A percentile compares a stretch with the other conserved stretches of the same genome.
phyloP scores from a whole-genome alignment of 2,113 vertebrate species.

The Propithecus coquereli region DNA sequence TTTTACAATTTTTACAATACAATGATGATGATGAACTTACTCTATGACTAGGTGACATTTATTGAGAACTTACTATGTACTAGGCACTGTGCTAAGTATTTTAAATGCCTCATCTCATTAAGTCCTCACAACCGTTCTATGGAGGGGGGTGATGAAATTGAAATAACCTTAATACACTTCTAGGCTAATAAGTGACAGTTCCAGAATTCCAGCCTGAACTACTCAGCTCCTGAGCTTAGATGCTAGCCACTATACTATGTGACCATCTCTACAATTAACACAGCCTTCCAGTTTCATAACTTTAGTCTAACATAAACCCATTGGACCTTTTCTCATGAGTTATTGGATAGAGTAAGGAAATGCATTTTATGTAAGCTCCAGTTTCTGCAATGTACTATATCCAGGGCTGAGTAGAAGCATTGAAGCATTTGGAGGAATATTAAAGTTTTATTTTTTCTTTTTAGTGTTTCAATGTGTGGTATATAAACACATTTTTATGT shows the following conservation, averaged over 20 bases:
- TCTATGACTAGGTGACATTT: background rate
- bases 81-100: background rate
- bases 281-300: background rate
- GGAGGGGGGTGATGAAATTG: background rate
- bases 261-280: background rate
- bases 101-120: background rate
- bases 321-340: background rate
- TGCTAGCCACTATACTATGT: background rate
- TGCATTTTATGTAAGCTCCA: background rate
- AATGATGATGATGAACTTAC: background rate
- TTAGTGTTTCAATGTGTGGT: background rate
- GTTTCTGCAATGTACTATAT: background rate
- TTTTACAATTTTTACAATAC: background rate
- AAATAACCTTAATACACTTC: background rate
- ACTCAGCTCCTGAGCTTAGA: background rate
- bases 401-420: background rate
- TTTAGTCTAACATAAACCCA: background rate
- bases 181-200: background rate
- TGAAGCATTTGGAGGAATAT: background rate
- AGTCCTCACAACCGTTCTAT: background rate
- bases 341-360: background rate
- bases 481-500: constrained; percentile 16
- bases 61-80: background rate
- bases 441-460: constrained; percentile 4
- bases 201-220: background rate